Evolutionary conservation across 2,888 invertebrate species (phyloP).

Genomic region (Epirrhoe alternata): DNA sequence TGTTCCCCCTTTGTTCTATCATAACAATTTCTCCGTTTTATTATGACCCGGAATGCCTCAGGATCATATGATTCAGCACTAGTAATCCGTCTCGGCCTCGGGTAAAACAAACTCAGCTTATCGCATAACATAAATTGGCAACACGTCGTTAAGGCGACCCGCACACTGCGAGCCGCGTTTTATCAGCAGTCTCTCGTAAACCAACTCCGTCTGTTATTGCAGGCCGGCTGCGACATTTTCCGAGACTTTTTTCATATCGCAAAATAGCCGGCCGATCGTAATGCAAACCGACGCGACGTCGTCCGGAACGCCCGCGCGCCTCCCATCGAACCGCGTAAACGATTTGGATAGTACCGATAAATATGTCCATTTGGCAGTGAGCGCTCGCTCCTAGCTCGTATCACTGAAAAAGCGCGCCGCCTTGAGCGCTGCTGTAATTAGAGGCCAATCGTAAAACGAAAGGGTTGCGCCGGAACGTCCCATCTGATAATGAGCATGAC

Average conservation of each 20-base stretch:
- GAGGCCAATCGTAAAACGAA: constrained; percentile 85
- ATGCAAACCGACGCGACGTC: constrained; percentile 50
- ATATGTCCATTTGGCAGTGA: constrained; percentile 80
- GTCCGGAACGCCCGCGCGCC: constrained; percentile 52
- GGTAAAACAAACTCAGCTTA: constrained; percentile 83
- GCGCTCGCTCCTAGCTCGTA: constrained; percentile 62
- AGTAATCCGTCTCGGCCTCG: constrained; percentile 70
- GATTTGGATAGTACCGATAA: constrained; percentile 73
- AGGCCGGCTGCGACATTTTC: constrained; percentile 69
- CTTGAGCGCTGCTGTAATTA: constrained; percentile 82
- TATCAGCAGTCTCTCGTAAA: constrained; percentile 82
- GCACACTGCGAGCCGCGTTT: constrained; percentile 71
- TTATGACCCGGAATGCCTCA: constrained; percentile 45
- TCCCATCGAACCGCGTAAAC: constrained; percentile 70
- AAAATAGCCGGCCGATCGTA: constrained; percentile 61
- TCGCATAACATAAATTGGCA: constrained; percentile 83
- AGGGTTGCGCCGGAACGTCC: constrained; percentile 80
- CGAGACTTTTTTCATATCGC: constrained; percentile 79
- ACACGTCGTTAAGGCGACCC: constrained; percentile 83
- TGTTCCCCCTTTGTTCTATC: constrained; percentile 20
- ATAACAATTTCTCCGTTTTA: constrained; percentile 49
- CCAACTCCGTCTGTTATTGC: constrained; percentile 79
- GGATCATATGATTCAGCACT: constrained; percentile 63
- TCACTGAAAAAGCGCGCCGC: constrained; percentile 77
- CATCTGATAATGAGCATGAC: constrained; percentile 84